Conservation (phyloP, 2,797 vertebrate species). For the Crocidura indochinensis region DNA sequence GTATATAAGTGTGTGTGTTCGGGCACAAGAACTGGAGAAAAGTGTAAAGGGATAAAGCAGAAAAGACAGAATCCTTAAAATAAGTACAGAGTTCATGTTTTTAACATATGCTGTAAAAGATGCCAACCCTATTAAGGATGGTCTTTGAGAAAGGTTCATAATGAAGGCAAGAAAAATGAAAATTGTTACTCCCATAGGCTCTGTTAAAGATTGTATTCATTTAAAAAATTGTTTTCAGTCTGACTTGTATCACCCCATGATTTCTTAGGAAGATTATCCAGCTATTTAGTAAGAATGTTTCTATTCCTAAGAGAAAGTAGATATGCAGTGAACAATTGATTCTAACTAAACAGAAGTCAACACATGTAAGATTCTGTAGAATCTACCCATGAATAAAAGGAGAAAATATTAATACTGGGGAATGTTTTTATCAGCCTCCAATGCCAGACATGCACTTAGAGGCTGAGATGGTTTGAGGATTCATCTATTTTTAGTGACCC, state of each 20-base stretch:
- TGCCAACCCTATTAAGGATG: not conserved
- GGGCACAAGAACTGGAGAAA: not conserved
- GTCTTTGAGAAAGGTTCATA: not conserved
- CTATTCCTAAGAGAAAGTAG: not conserved
- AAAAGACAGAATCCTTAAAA: not conserved
- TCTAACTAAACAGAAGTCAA: not conserved
- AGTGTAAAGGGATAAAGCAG: too few relatives aligned
- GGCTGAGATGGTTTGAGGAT: not conserved
- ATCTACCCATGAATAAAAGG: not conserved
- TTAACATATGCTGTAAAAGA: too few relatives aligned
- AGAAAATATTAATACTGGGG: not conserved
- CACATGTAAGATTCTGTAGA: not conserved
- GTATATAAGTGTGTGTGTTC: not conserved
- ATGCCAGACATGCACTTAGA: conserved; percentile 8
- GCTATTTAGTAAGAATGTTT: not conserved
- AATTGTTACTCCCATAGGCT: not conserved
- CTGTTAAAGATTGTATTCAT: not conserved
- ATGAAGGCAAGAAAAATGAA: not conserved
- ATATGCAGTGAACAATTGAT: too few relatives aligned
- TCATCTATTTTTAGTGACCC: conserved; percentile 45
- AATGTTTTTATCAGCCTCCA: conserved; percentile 44
- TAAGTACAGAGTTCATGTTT: not conserved
- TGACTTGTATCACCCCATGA: not conserved
- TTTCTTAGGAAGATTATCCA: not conserved
- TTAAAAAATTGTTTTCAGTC: not conserved